Evolutionary conservation across 2,113 vertebrate genomes (phyloP).

Genomic region (Mesoclemmys tuberculata): DNA sequence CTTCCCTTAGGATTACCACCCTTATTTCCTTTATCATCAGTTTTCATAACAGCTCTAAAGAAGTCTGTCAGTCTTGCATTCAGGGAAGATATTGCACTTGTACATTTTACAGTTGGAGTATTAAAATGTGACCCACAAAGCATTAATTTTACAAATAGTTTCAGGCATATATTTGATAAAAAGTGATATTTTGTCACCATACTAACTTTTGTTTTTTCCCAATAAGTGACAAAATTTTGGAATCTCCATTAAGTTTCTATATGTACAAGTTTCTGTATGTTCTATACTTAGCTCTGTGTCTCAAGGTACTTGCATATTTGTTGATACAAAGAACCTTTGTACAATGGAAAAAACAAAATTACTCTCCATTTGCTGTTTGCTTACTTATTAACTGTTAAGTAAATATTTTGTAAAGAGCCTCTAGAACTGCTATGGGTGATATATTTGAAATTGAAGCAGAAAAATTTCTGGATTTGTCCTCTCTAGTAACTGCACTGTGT

Average conservation of each 20-base stretch:
- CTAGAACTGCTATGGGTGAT: background rate
- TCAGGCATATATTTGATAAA: background rate
- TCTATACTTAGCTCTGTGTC: too few species aligned
- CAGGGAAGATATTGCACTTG: background rate
- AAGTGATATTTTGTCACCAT: background rate
- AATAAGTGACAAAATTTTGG: too few species aligned
- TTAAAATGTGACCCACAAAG: background rate
- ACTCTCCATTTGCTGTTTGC: background rate
- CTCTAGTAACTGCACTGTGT: background rate
- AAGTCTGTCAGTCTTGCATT: background rate
- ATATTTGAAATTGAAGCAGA: background rate
- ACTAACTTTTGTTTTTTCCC: too few species aligned
- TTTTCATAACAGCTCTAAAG: background rate
- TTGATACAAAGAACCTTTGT: too few species aligned
- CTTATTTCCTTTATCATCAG: background rate
- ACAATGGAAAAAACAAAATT: background rate
- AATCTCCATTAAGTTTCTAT: too few species aligned
- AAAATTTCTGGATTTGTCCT: background rate
- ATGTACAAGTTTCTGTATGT: too few species aligned
- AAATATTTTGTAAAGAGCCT: background rate
- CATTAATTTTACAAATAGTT: background rate
- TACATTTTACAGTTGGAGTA: background rate
- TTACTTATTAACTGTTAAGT: background rate
- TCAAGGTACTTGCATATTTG: too few species aligned
- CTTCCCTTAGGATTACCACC: rapidly evolving